phyloP scores from a whole-genome alignment of 1,140 invertebrate species.

The Drosophila leontia region DNA sequence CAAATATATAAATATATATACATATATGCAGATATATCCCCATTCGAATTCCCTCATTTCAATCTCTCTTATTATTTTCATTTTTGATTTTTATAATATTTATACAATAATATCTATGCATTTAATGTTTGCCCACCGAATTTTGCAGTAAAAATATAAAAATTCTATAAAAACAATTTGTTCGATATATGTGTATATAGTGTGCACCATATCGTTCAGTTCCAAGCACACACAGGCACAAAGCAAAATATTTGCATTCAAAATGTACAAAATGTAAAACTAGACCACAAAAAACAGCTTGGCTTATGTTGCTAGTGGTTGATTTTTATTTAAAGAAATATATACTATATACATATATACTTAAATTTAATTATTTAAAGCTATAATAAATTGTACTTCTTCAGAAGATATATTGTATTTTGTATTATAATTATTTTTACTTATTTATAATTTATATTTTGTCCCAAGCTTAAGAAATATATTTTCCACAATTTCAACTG shows the following conservation, averaged over 20 bases:
- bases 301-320: not conserved
- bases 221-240: conserved; percentile 16
- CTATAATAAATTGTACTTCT: too few species aligned
- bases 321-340: not conserved
- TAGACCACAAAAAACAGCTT: not conserved
- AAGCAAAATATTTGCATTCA: conserved; percentile 44
- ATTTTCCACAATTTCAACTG: conserved; percentile 25
- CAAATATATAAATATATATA: conserved; percentile 52
- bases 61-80: conserved; percentile 38
- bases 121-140: conserved; percentile 18
- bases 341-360: too few species aligned
- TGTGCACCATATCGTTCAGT: conserved; percentile 4
- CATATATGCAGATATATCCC: not conserved
- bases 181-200: not conserved
- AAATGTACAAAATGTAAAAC: conserved; percentile 29
- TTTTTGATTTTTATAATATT: conserved; percentile 37
- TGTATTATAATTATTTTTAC: too few species aligned
- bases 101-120: conserved; percentile 13
- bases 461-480: conserved; percentile 22
- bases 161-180: conserved; percentile 37
- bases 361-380: too few species aligned
- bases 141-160: conserved; percentile 9
- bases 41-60: conserved; percentile 58
- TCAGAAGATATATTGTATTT: too few species aligned
- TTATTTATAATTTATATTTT: too few species aligned